Evolutionary conservation across 2,888 invertebrate genomes (phyloP).

Genomic region (Xestoiulus laeticollis): DNA sequence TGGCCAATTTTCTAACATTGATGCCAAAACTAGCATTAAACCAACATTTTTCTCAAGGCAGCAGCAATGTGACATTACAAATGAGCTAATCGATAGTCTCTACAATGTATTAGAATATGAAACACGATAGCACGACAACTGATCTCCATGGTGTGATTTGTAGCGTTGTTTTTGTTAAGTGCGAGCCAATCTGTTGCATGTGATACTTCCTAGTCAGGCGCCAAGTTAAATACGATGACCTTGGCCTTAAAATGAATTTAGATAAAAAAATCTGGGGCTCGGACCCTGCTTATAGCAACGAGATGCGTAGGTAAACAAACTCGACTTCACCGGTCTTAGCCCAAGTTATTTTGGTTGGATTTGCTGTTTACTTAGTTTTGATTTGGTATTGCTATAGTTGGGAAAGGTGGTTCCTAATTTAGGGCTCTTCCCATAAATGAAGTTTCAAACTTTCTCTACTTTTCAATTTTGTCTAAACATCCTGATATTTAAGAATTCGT

Average conservation of each 20-base stretch:
- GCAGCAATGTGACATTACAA: not conserved
- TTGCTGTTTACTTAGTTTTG: not conserved
- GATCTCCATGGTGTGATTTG: not conserved
- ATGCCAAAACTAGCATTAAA: not conserved
- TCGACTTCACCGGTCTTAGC: not conserved
- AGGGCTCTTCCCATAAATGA: no score
- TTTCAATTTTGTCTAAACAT: no score
- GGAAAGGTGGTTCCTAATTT: no score
- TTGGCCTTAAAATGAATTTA: not conserved
- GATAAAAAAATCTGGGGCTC: not conserved
- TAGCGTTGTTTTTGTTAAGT: not conserved
- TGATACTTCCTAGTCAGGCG: not conserved
- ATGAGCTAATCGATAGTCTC: not conserved
- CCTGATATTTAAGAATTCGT: no score
- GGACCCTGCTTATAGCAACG: not conserved
- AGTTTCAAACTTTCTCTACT: no score
- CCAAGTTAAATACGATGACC: not conserved
- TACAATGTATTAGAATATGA: not conserved
- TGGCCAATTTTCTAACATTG: no score
- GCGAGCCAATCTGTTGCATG: not conserved
- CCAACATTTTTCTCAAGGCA: not conserved
- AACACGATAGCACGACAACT: not conserved
- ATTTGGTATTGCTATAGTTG: not conserved
- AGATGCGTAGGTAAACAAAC: not conserved
- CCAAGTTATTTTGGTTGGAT: not conserved